These are phyloP conservation scores for Phortica variegata DNA, from an alignment of 1,140 invertebrate genomes.

Conservation along the genomic window DNA sequence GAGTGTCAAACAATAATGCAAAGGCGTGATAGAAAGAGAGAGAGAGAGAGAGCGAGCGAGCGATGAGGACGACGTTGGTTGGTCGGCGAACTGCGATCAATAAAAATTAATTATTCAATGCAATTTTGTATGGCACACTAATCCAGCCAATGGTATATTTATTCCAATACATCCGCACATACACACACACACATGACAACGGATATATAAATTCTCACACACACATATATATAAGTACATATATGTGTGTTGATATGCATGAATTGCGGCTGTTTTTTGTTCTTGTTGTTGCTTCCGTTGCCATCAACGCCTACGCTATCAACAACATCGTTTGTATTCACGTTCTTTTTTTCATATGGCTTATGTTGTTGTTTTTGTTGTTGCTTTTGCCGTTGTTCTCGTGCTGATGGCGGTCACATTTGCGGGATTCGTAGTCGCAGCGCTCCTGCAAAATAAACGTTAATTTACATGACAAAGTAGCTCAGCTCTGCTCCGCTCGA, in stretches of 20 bases:
- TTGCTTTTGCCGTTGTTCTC: slow-evolving; percentile 8
- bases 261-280: no score
- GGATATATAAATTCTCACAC: no score
- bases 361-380: not conserved
- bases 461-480: slow-evolving; percentile 52
- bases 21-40: no score
- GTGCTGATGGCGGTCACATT: slow-evolving; percentile 15
- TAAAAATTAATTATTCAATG: slow-evolving; percentile 53
- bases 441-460: slow-evolving; percentile 38
- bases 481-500: not conserved
- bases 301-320: no score
- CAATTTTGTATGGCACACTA: slow-evolving; percentile 30
- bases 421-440: slow-evolving; percentile 24
- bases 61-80: no score
- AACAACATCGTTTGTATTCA: no score
- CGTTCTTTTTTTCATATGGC: no score
- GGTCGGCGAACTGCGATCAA: slow-evolving; percentile 37
- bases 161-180: slow-evolving; percentile 4
- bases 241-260: not conserved
- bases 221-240: not conserved
- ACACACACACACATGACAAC: not conserved
- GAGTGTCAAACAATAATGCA: no score
- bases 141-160: slow-evolving; percentile 37
- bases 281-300: no score
- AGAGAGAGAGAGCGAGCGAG: no score